Conservation (phyloP, 2,797 vertebrate genomes). For the Nannoperca australis region DNA sequence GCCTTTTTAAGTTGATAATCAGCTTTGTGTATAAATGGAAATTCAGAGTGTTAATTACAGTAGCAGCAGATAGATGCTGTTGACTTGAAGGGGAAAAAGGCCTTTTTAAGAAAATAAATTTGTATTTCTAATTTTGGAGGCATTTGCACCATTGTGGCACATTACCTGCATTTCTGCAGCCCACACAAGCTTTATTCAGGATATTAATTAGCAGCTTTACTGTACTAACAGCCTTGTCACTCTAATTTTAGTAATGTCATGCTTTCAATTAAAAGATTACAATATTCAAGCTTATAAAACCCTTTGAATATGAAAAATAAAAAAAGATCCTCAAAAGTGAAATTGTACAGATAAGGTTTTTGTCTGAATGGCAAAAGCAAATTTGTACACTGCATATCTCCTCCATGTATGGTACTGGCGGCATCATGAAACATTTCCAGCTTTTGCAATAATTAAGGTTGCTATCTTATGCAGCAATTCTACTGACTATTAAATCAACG, state of each 20-base stretch:
- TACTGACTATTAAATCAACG: constrained; percentile 8
- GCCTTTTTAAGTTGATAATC: constrained; percentile 6
- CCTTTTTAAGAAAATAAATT: constrained; percentile 1
- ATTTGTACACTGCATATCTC: neutral
- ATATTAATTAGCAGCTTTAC: constrained; percentile 50
- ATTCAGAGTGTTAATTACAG: constrained; percentile 13
- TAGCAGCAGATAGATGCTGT: constrained; percentile 1
- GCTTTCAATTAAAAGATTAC: constrained; percentile 39
- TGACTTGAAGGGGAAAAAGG: neutral
- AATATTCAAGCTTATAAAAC: constrained; percentile 27
- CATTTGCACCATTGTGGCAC: constrained; percentile 22
- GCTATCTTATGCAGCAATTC: neutral
- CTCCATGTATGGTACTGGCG: neutral
- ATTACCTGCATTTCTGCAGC: constrained; percentile 37
- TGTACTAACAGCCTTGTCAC: constrained; percentile 36
- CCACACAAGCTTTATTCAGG: constrained; percentile 40
- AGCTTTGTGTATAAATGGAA: neutral
- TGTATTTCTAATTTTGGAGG: constrained; percentile 31
- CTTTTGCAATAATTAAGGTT: neutral
- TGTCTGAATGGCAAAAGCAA: neutral
- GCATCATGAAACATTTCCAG: constrained; percentile 19
- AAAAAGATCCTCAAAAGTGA: constrained; percentile 13
- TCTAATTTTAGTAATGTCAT: constrained; percentile 51
- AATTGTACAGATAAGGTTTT: constrained; percentile 1
- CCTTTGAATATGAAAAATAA: constrained; percentile 7